Conservation (phyloP, 2,113 vertebrate genomes). For the Hemichromis elongatus region DNA sequence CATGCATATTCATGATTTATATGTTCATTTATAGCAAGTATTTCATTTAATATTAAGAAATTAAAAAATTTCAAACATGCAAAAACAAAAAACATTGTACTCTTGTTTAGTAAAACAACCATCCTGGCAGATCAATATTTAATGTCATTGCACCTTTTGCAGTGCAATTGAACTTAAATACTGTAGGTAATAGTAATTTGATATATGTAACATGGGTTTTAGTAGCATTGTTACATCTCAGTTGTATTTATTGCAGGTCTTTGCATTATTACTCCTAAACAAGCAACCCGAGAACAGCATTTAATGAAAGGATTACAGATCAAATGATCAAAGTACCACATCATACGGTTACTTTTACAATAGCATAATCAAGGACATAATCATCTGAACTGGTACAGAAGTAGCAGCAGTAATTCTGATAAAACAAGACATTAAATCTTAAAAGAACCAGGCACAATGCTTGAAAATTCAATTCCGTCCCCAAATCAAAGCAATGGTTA, state of each 20-base stretch:
- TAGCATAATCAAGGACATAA: background rate
- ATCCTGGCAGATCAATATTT: background rate
- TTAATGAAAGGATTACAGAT: background rate
- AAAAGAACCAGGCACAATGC: background rate
- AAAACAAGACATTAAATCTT: background rate
- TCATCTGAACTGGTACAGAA: background rate
- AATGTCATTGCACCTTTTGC: background rate
- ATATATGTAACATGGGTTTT: background rate
- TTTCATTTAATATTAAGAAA: background rate
- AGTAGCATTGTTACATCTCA: background rate
- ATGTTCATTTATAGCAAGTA: background rate
- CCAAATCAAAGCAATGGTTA: background rate
- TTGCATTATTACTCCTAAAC: background rate
- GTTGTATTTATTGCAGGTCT: background rate
- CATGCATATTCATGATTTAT: background rate
- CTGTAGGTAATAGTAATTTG: background rate
- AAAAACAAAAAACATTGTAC: background rate
- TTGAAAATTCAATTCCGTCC: background rate
- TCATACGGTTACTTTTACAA: background rate
- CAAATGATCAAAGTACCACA: background rate
- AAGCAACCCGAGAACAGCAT: background rate
- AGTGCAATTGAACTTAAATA: background rate
- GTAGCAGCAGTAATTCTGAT: background rate
- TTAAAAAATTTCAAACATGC: background rate
- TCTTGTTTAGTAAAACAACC: background rate